Evolutionary conservation across 2,797 vertebrate species (phyloP).

Genomic region (Smutsia gigantea): DNA sequence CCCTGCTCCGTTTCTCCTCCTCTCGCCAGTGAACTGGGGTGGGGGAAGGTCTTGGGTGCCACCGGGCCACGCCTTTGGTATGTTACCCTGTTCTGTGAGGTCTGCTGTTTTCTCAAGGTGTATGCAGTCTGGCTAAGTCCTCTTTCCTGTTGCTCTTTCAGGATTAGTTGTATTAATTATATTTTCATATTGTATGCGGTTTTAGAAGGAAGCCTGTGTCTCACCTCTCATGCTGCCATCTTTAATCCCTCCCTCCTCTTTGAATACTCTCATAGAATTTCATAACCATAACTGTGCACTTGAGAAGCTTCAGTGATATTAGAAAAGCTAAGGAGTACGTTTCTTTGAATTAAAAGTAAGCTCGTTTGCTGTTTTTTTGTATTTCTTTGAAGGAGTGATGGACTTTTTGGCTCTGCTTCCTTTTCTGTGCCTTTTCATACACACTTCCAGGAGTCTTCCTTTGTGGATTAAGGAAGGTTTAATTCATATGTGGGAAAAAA

Average conservation of each 20-base stretch:
- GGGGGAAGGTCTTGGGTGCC: too few relatives aligned
- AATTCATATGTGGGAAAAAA: constrained; percentile 32
- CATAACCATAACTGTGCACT: not conserved
- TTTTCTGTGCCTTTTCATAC: not conserved
- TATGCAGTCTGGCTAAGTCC: too few relatives aligned
- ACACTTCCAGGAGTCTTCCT: not conserved
- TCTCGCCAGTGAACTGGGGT: too few relatives aligned
- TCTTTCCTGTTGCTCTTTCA: too few relatives aligned
- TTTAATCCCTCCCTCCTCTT: not conserved
- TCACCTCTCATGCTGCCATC: too few relatives aligned
- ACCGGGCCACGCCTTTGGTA: too few relatives aligned
- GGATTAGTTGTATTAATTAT: too few relatives aligned
- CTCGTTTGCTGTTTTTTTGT: not conserved
- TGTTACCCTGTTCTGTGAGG: too few relatives aligned
- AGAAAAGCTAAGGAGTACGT: not conserved
- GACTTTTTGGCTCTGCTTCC: not conserved
- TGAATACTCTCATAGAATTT: not conserved
- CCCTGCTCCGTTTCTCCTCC: too few relatives aligned
- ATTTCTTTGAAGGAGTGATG: not conserved
- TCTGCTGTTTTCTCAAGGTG: too few relatives aligned
- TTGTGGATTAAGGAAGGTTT: not conserved
- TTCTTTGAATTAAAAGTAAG: not conserved
- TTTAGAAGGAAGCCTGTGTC: too few relatives aligned
- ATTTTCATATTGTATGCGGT: too few relatives aligned
- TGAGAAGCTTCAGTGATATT: not conserved